These are phyloP conservation scores for Neodiprion lecontei DNA, from an alignment of 1,140 invertebrate species.

Conservation along the genomic window DNA sequence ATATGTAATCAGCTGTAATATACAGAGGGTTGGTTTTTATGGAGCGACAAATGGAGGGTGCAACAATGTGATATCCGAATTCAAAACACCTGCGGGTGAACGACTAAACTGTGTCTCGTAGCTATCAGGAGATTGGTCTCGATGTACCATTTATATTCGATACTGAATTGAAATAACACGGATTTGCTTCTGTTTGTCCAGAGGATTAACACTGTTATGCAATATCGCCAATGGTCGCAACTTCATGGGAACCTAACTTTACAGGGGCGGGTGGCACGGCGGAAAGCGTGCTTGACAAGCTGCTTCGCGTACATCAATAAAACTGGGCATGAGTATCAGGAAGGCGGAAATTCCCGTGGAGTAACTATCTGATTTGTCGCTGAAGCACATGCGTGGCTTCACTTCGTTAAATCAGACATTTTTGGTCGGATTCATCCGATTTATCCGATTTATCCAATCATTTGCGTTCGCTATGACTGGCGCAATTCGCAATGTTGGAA, in stretches of 20 bases:
- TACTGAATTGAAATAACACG: too few species aligned
- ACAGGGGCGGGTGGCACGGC: not conserved
- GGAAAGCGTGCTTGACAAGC: not conserved
- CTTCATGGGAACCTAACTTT: not conserved
- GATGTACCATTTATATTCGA: too few species aligned
- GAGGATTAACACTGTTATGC: not conserved
- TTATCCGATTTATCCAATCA: too few species aligned
- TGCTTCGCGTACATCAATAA: not conserved
- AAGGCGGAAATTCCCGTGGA: not conserved
- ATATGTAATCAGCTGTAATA: not conserved
- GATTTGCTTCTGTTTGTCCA: too few species aligned
- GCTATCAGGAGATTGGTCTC: too few species aligned
- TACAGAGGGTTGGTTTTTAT: not conserved
- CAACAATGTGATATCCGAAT: too few species aligned
- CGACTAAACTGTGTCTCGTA: too few species aligned
- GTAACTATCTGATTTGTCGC: not conserved
- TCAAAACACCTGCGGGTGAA: too few species aligned
- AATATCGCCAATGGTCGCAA: not conserved
- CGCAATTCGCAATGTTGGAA: too few species aligned
- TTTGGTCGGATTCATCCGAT: too few species aligned
- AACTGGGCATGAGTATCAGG: constrained; percentile 5
- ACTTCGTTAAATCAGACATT: too few species aligned
- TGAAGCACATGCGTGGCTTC: not conserved
- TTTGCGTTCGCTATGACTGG: too few species aligned
- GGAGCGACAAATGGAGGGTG: not conserved